These are phyloP conservation scores for Lacanobia wlatinum DNA, from an alignment of 2,888 invertebrate genomes.

Conservation along the genomic window DNA sequence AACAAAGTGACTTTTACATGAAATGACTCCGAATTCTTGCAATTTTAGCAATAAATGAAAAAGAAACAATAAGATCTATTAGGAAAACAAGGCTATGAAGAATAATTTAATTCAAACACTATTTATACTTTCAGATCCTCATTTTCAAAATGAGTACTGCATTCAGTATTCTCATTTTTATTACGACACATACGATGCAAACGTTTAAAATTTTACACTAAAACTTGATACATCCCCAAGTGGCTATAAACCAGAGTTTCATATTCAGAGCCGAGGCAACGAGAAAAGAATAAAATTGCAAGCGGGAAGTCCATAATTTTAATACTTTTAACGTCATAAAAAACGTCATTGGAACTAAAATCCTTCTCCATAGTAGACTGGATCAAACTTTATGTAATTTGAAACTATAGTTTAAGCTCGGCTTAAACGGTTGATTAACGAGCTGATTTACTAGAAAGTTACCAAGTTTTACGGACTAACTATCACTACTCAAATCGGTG, in stretches of 20 bases:
- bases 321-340: slow-evolving; percentile 62
- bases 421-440: slow-evolving; percentile 84
- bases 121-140: slow-evolving; percentile 25
- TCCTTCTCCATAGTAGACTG: slow-evolving; percentile 59
- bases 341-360: slow-evolving; percentile 61
- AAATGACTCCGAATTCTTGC: not conserved
- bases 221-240: slow-evolving; percentile 56
- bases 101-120: slow-evolving; percentile 9
- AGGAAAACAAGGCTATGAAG: not conserved
- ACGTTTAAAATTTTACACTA: slow-evolving; percentile 58
- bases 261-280: slow-evolving; percentile 49
- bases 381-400: slow-evolving; percentile 78
- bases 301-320: slow-evolving; percentile 52
- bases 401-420: slow-evolving; percentile 79
- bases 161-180: slow-evolving; percentile 53
- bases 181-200: slow-evolving; percentile 51
- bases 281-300: slow-evolving; percentile 54
- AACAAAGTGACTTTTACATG: not conserved
- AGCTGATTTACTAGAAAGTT: slow-evolving; percentile 74
- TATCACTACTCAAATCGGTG: slow-evolving; percentile 63
- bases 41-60: too few relatives aligned
- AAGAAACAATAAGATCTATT: too few relatives aligned
- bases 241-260: slow-evolving; percentile 62
- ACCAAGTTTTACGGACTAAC: slow-evolving; percentile 69
- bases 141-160: slow-evolving; percentile 44